Base-by-base conservation (phyloP, 2,113 vertebrate species). In the Hymenochirus boettgeri region DNA sequence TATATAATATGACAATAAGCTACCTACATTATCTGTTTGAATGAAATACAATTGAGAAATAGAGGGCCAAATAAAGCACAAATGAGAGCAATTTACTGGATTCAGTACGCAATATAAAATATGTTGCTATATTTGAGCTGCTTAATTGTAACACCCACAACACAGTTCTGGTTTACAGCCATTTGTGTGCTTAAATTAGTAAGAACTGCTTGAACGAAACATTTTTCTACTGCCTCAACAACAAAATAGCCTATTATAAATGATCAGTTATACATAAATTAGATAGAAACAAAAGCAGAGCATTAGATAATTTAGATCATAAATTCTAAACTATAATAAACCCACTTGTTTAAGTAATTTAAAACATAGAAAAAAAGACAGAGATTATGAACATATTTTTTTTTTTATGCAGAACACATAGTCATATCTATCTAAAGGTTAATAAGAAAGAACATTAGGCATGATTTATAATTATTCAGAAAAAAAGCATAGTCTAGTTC, bases 301-400 rank as follows among this genome's bases (percentile, higher is more conserved):
- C 21, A n/a, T 17, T 29, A n/a, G 18, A 26, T 29, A 18, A n/a
- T 31, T 6, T 55, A n/a, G 25, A 11, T 55, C 29, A 29, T 55
- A 29, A 21, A 55, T 55, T 55, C 17, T 18, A 29, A 55, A 55
- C 31, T 25, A 31, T 55, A 55, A 55, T 55, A n/a, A 18, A 29
- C 26, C 31, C 26, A 29, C 19, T 42, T 17, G 23, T 13, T 9
- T 19, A 27, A 31, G n/a, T 19, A 55, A 55, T 55, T 55, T 18
- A 42, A 55, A n/a, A n/a, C n/a, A n/a, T n/a, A n/a, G n/a, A n/a
- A n/a, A n/a, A n/a, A n/a, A n/a, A n/a, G n/a, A n/a, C n/a, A n/a
- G n/a, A n/a, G n/a, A n/a, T n/a, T n/a, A n/a, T n/a, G n/a, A n/a
- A n/a, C n/a, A n/a, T n/a, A n/a, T n/a, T n/a, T 31, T 19, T 8